Base-by-base conservation (phyloP, 2,888 invertebrate genomes). In the Elegia similella region DNA sequence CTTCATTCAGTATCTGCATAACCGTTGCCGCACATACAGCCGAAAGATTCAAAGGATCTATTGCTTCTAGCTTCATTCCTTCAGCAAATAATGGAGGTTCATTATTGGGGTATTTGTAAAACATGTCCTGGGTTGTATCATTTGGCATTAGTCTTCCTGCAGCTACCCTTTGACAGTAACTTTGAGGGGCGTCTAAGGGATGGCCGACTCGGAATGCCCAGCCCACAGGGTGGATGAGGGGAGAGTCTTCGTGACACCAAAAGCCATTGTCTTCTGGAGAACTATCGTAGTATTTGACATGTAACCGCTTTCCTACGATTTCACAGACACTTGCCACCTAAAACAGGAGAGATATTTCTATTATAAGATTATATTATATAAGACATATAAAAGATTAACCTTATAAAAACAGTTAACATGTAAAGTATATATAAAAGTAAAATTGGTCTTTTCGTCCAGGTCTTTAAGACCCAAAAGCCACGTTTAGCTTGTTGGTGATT, bases 201-300 rank as follows among this genome's bases (percentile, higher is more conserved):
- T 99, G 99, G 0, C 98, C 98, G 0, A 98, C 95, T 58, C 95
- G 85, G 57, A 95, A 95, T 0, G 99, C 97, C 99, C 99, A 98
- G n/a, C 98, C 98, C 0, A 98, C 97, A 0, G 98, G 98, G 84
- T 99, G 99, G 64, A 99, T 96, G 10, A 99, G 92, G 0, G 98
- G 97, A 0, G 98, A 98, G 78, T 97, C 96, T 84, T 98, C 98
- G 68, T 99, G 98, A 78, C 98, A 98, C 98, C 98, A 99, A 82
- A 99, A 99, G 3, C 98, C 96, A 67, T 95, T 95, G 61, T 97
- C 96, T 64, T 95, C 95, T 0, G 94, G 93, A 10, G 94, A 92
- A 61, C 96, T 94, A 72, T 97, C 97, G 69, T 96, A 97, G 85
- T 99, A 99, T 71, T 95, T 95, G 1, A 99, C 94, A 72, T 97